Percentiles rank a stretch among this genome's conserved stretches.
Conservation (phyloP, 2,888 invertebrate species). For the Hanleya hanleyi region DNA sequence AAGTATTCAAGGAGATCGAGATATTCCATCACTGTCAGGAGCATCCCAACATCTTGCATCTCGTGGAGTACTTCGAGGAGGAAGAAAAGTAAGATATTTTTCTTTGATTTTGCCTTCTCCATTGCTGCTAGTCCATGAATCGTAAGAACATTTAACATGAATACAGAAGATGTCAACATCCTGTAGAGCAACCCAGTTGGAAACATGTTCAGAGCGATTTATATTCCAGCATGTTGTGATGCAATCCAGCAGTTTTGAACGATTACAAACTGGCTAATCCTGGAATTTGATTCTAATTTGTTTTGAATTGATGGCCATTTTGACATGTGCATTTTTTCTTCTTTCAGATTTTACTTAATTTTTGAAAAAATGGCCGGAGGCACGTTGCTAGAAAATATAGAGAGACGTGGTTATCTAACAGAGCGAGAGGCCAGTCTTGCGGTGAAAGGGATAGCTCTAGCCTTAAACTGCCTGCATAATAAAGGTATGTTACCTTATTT, state of each 20-base stretch:
- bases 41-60: slow-evolving; percentile 97
- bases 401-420: slow-evolving; percentile 93
- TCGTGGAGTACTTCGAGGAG: slow-evolving; percentile 93
- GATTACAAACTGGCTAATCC: no score
- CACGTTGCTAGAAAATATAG: slow-evolving; percentile 93
- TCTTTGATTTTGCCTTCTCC: background rate
- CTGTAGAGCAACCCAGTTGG: no score
- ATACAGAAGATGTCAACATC: no score
- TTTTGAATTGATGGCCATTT: no score
- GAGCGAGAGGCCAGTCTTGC: slow-evolving; percentile 97
- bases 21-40: slow-evolving; percentile 99
- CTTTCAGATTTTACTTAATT: slow-evolving; percentile 87
- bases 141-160: no score
- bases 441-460: slow-evolving; percentile 93
- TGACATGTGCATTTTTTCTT: no score
- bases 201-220: no score
- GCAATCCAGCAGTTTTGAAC: no score
- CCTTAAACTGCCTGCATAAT: slow-evolving; percentile 94
- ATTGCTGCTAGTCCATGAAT: no score
- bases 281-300: no score
- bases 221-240: no score
- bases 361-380: slow-evolving; percentile 97
- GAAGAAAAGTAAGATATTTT: slow-evolving; percentile 77
- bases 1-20: slow-evolving; percentile 98
- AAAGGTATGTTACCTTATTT: slow-evolving; percentile 77